A percentile compares a stretch with the other conserved stretches of the same genome.
Conservation (phyloP, 1,140 invertebrate species). For the Pogonognathellus flavescens region DNA sequence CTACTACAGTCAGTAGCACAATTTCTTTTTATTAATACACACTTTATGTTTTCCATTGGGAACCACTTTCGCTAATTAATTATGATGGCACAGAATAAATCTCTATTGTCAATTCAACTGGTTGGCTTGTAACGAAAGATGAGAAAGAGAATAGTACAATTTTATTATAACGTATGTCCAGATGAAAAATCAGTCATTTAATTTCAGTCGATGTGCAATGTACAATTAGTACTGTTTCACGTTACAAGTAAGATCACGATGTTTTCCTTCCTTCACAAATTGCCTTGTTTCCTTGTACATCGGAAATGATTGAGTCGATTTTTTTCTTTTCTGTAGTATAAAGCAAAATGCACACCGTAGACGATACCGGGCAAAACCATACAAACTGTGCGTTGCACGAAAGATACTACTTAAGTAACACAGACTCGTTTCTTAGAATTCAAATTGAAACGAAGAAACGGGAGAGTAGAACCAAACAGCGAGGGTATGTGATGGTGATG, state of each 20-base stretch:
- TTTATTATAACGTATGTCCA: no score
- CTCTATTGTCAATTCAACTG: slow-evolving; percentile 1
- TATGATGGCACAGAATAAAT: slow-evolving; percentile 33
- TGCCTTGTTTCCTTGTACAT: not conserved
- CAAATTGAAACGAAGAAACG: no score
- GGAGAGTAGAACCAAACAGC: not conserved
- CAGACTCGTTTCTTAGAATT: not conserved
- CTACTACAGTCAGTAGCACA: not conserved
- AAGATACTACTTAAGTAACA: slow-evolving; percentile 5
- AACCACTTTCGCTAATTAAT: no score
- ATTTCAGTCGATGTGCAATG: not conserved
- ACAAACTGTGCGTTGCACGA: not conserved
- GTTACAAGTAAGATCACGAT: no score
- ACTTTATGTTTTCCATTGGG: not conserved
- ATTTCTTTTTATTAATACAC: not conserved
- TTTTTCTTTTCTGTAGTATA: not conserved
- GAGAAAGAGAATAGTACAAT: no score
- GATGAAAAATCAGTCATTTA: no score
- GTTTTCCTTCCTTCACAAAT: no score
- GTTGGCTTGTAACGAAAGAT: no score
- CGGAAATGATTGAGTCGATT: not conserved
- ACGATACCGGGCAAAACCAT: not conserved
- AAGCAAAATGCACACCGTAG: not conserved
- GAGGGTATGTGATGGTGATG: not conserved
- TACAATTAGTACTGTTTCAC: no score